phyloP scores from a whole-genome alignment of 2,113 vertebrate species.

The Bubalus kerabau region DNA sequence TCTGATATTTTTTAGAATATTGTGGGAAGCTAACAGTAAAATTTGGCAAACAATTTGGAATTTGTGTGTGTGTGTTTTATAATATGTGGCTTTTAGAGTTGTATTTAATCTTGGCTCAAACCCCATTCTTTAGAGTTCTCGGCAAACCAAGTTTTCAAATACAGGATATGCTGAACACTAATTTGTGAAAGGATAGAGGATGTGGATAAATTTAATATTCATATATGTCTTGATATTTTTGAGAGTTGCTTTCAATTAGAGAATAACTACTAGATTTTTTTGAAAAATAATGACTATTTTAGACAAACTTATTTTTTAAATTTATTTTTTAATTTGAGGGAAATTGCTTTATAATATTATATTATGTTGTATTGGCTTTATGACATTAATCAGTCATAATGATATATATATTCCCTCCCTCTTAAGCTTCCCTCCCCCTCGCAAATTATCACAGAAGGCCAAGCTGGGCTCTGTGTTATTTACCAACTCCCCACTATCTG shows the following conservation, averaged over 20 bases:
- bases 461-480: background rate
- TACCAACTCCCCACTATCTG: background rate
- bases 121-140: background rate
- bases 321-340: background rate
- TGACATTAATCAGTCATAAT: background rate
- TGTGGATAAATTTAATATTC: background rate
- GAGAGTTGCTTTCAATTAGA: background rate
- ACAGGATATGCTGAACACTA: background rate
- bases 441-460: background rate
- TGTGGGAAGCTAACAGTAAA: slow-evolving; percentile 64
- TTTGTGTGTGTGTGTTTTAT: slow-evolving; percentile 47
- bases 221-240: background rate
- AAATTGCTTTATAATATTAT: background rate
- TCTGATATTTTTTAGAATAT: slow-evolving; percentile 73
- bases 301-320: background rate
- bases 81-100: slow-evolving; percentile 46
- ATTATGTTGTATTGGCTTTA: background rate
- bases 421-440: background rate
- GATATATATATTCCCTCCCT: background rate
- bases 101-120: slow-evolving; percentile 41
- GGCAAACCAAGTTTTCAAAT: slow-evolving; percentile 4
- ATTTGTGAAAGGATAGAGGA: background rate
- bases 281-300: background rate
- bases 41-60: slow-evolving; percentile 64
- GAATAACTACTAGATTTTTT: background rate